phyloP scores from a whole-genome alignment of 2,113 vertebrate species.

The cat (Felis catus) region DNA sequence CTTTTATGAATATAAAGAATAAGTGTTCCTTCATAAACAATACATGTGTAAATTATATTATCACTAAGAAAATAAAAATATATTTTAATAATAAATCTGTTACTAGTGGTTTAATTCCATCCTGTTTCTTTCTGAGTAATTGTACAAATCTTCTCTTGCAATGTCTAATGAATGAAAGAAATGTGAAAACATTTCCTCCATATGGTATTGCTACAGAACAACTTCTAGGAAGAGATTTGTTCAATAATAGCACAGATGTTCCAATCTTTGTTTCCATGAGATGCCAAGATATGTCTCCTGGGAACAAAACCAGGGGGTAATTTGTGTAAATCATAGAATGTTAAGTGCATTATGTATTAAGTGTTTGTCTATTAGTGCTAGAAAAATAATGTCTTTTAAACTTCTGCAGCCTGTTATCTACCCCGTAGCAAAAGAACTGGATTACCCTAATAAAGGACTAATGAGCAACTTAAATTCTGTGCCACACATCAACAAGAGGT shows the following conservation, averaged over 20 bases:
- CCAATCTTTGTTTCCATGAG: conserved; percentile 46
- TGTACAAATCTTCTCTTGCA: conserved; percentile 52
- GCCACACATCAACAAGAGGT: conserved; percentile 52
- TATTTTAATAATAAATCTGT: background rate
- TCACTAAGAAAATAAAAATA: conserved; percentile 11
- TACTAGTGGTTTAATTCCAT: background rate
- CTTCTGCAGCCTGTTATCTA: conserved; percentile 39
- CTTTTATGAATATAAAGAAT: background rate
- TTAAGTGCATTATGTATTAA: conserved; percentile 74
- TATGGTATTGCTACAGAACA: conserved; percentile 62
- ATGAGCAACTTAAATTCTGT: conserved; percentile 62
- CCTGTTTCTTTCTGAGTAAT: conserved; percentile 35
- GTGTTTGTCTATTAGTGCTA: conserved; percentile 67
- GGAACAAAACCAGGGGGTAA: conserved; percentile 60
- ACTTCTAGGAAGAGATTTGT: conserved; percentile 68
- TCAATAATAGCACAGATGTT: conserved; percentile 71
- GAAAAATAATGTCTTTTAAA: conserved; percentile 75
- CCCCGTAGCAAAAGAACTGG: conserved; percentile 43
- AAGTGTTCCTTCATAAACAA: background rate
- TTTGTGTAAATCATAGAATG: conserved; percentile 75
- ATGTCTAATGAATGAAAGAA: conserved; percentile 67
- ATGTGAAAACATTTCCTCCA: conserved; percentile 63
- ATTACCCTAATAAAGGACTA: conserved; percentile 69
- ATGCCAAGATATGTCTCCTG: conserved; percentile 63
- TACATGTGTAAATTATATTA: background rate